Base-by-base conservation (phyloP, 2,888 invertebrate genomes). In the Acanthosepion lycidas region DNA sequence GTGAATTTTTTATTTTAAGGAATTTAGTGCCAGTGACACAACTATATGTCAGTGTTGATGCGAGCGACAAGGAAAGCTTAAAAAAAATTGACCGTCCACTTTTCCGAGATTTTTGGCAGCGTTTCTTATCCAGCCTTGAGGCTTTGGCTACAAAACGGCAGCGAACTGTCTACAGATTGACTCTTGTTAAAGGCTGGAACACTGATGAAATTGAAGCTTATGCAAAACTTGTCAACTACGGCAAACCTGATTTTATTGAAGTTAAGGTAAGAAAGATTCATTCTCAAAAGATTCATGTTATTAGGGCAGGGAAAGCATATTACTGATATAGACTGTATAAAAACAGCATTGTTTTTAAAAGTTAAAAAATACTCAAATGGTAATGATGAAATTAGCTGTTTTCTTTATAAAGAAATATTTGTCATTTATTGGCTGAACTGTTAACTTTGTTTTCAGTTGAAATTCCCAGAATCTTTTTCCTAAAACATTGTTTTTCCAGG, bases 181-280 rank as follows among this genome's bases (percentile, higher is more conserved):
- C 98, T 4, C 97, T 98, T 91, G 98, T 98, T 4, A 98, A 98
- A 96, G 97, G 97, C 20, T 98, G 97, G 97, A 98, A 98, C 96
- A 97, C 97, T 3, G 98, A 98, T 91, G 98, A 98, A 96, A 95
- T 98, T 91, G 97, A 98, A 95, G 97, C 97, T 95, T 98, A 98
- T 97, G 98, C 98, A 5, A 96, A 97, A 51, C 97, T 98, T 26
- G 98, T 98, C 0, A 96, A 97, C 9, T 95, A 98, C 18, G 98
- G 98, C 26, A 97, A 97, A 94, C 98, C 98, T 93, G 98, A 98
- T 96, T 98, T 98, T 95, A 98, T 98, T 95, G 98, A 98, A 97
- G 97, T 98, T 91, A 98, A 98, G 97, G 98, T 98, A 95, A 95
- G 96, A 95, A 55, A 26, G 42, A 64, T 28, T 28, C 2, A 42